Percentiles rank a stretch among this genome's conserved stretches.
These are phyloP conservation scores for Planiliza haematocheilus DNA, from an alignment of 2,113 vertebrate genomes.

Conservation along the genomic window DNA sequence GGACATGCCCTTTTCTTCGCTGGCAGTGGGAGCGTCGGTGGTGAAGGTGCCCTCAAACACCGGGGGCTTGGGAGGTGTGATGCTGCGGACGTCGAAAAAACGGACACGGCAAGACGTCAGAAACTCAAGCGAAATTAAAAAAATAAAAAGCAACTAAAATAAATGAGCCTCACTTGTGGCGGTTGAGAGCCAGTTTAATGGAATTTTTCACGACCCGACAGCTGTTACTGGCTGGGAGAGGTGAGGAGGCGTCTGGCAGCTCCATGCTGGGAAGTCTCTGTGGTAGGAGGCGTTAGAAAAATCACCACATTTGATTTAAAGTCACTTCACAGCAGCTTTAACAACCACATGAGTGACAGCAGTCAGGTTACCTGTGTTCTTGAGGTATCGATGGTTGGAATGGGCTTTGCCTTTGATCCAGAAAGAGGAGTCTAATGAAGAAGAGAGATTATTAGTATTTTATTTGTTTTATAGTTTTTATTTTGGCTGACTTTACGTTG, in stretches of 20 bases:
- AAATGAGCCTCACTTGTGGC: conserved; percentile 80
- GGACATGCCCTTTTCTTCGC: conserved; percentile 83
- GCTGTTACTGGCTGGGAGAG: conserved; percentile 90
- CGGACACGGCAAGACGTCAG: not conserved
- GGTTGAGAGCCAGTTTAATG: conserved; percentile 96
- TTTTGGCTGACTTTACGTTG: not conserved
- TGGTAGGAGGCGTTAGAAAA: conserved; percentile 27
- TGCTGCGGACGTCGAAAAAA: conserved; percentile 48
- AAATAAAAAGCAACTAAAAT: not conserved
- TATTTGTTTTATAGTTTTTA: not conserved
- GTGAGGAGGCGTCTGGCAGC: conserved; percentile 94
- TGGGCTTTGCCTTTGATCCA: conserved; percentile 85
- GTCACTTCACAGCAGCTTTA: not conserved
- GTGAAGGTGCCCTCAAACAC: conserved; percentile 73
- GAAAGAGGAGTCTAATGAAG: conserved; percentile 75
- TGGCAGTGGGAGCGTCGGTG: conserved; percentile 67
- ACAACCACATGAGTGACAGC: not conserved
- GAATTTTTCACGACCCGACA: conserved; percentile 95
- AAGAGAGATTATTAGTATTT: not conserved
- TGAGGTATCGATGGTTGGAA: conserved; percentile 89
- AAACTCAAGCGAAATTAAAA: not conserved
- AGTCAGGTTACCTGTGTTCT: conserved; percentile 89
- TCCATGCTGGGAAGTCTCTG: conserved; percentile 97
- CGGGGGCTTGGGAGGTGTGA: conserved; percentile 78
- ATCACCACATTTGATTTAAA: not conserved